A percentile compares a stretch with the other conserved stretches of the same genome.
phyloP scores from a whole-genome alignment of 2,888 invertebrate genomes.

The Vannuccia rotundouncinata region DNA sequence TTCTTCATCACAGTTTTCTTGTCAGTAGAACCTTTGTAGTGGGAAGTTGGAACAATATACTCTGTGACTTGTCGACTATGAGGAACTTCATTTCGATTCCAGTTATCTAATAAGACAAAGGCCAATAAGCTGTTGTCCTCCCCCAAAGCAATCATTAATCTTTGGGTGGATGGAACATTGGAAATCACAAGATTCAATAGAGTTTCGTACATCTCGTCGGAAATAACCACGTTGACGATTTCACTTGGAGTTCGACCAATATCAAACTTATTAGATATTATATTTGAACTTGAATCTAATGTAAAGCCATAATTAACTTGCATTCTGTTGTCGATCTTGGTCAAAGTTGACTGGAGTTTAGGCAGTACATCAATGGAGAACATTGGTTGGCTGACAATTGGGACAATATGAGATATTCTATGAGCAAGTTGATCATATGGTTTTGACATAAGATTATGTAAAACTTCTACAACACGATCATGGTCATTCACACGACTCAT shows the following conservation, averaged over 20 bases:
- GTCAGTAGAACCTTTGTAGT: background rate
- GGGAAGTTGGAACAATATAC: background rate
- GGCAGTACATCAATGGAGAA: conserved; percentile 27
- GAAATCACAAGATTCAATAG: conserved; percentile 4
- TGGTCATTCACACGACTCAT: conserved; percentile 37
- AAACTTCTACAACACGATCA: conserved; percentile 25
- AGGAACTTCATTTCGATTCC: conserved; percentile 23
- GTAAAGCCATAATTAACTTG: conserved; percentile 20
- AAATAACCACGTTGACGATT: conserved; percentile 3
- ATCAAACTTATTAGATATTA: background rate
- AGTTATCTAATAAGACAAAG: conserved; percentile 12
- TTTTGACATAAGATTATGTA: conserved; percentile 35
- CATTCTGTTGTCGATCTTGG: background rate
- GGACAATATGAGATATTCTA: conserved; percentile 21
- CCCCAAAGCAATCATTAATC: conserved; percentile 16
- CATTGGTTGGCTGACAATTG: conserved; percentile 37
- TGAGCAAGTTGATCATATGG: conserved; percentile 33
- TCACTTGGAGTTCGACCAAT: background rate
- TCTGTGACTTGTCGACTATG: conserved; percentile 3
- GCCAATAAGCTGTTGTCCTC: background rate
- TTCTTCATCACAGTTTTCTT: background rate
- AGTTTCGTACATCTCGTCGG: conserved; percentile 15
- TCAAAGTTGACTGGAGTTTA: background rate
- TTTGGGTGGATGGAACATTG: background rate
- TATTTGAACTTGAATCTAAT: background rate